These are phyloP conservation scores for Gymnoscelis rufifasciata DNA, from an alignment of 2,888 invertebrate genomes.

Conservation along the genomic window DNA sequence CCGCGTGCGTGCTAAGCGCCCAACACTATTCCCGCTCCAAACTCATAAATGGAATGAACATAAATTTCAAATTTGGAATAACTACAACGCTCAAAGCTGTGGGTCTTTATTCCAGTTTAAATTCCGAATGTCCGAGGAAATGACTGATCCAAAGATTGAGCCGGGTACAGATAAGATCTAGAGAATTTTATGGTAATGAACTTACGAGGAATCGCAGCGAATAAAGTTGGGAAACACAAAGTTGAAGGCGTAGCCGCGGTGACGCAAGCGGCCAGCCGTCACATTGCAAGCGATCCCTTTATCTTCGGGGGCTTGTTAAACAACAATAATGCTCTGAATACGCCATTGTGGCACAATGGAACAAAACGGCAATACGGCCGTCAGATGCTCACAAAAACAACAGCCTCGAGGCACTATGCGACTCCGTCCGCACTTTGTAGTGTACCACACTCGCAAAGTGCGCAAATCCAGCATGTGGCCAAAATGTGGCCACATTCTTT, in stretches of 20 bases:
- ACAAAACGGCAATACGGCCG: conserved; percentile 29
- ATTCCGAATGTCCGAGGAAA: conserved; percentile 17
- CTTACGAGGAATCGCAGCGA: conserved; percentile 22
- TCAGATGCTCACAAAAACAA: conserved; percentile 47
- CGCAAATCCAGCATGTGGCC: conserved; percentile 22
- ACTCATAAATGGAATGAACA: conserved; percentile 32
- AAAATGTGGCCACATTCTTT: conserved; percentile 20
- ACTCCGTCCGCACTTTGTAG: conserved; percentile 16
- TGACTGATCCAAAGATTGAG: conserved; percentile 17
- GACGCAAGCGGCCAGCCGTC: conserved; percentile 31
- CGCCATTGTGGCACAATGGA: conserved; percentile 33
- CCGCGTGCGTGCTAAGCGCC: conserved; percentile 34
- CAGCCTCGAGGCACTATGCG: conserved; percentile 29
- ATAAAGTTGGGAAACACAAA: conserved; percentile 32
- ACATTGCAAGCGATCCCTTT: conserved; percentile 42
- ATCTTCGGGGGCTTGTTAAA: conserved; percentile 35
- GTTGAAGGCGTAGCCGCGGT: conserved; percentile 29
- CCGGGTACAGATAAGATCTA: conserved; percentile 17
- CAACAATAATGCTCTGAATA: conserved; percentile 36
- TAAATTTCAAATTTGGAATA: conserved; percentile 22
- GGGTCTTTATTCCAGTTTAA: conserved; percentile 17
- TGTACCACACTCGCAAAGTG: conserved; percentile 13
- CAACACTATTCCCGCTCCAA: conserved; percentile 39
- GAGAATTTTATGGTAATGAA: conserved; percentile 24
- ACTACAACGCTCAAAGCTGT: conserved; percentile 11